Base-by-base conservation (phyloP, 2,888 invertebrate genomes). In the Meteorus colon region DNA sequence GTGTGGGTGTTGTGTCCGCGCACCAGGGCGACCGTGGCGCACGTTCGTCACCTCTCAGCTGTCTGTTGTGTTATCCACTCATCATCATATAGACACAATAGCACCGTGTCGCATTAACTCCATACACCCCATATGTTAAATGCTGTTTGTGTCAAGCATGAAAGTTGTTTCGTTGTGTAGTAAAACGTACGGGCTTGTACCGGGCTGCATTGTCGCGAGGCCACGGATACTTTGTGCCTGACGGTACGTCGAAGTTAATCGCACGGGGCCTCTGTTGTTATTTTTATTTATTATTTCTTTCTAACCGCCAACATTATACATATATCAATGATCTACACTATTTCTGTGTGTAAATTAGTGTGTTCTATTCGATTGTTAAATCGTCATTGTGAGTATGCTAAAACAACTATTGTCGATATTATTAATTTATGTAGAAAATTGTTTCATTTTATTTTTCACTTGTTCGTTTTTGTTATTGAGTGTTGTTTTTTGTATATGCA, bases 101-200 rank as follows among this genome's bases (percentile, higher is more conserved):
- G n/a, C n/a, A 48, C 34, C 2, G 37, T 16, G 24, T 29, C 63
- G 14, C 31, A 16, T 70, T 27, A 12, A 37, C 29, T 55, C n/a
- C 2, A 55, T 48, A n/a, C n/a, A n/a, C 48, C 55, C 41, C 19
- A 62, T 37, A 72, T 16, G 48, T 48, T 72, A 72, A 48, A 65
- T 63, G 62, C 45, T 24, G 48, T 70, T 76, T 68, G 19, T 48
- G 48, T 27, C 68, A 76, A 34, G 72, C 60, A 76, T 76, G 76
- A 72, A 41, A 60, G 48, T 67, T 48, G 60, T 31, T 48, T 24
- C 48, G 67, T 60, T 48, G 68, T 34, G 72, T 19, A 72, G 31
- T 51, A 72, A 62, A 75, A 59, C 66, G 16, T 27, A 45, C 27
- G 59, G 65, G 67, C 27, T 62, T 51, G 31, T 34, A 48, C 31